phyloP scores from a whole-genome alignment of 30 jellyfish, hydroid and myxozoan genomes.

The Phacellophora camtschatica region DNA sequence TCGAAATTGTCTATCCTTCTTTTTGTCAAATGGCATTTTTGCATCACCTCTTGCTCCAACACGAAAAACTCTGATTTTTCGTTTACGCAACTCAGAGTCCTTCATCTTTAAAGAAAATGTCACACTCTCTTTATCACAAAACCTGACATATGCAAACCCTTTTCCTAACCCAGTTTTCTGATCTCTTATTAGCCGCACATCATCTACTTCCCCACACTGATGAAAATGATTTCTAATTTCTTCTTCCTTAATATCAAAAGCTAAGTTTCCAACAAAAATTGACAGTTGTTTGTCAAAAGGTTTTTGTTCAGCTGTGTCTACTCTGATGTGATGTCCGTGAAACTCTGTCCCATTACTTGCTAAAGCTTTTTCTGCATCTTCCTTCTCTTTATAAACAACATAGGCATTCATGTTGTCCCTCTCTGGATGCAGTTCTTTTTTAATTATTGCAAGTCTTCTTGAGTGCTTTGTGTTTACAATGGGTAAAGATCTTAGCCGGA shows the following conservation, averaged over 20 bases:
- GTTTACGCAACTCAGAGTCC: constrained; percentile 36
- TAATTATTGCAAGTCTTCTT: constrained; percentile 20
- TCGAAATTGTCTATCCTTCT: constrained; percentile 42
- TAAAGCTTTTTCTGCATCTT: constrained; percentile 55
- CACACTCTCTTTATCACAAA: constrained; percentile 32
- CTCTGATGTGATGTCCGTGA: constrained; percentile 38
- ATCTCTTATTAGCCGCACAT: constrained; percentile 77
- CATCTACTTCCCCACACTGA: constrained; percentile 84
- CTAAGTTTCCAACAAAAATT: constrained; percentile 85
- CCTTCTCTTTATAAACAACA: constrained; percentile 69
- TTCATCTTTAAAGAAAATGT: constrained; percentile 40
- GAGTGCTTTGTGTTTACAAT: constrained; percentile 36
- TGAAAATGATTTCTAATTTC: constrained; percentile 73
- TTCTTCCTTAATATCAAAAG: constrained; percentile 82
- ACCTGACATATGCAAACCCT: constrained; percentile 86
- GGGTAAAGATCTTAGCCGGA: constrained; percentile 83
- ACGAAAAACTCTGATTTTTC: constrained; percentile 38
- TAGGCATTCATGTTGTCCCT: constrained; percentile 90
- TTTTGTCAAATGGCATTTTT: constrained; percentile 17
- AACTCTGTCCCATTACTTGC: constrained; percentile 44
- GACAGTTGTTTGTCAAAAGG: constrained; percentile 58
- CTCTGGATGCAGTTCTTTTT: constrained; percentile 66
- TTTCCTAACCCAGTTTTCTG: constrained; percentile 77
- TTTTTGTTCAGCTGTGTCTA: constrained; percentile 31
- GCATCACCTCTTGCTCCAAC: constrained; percentile 1